phyloP scores from a whole-genome alignment of 2,888 invertebrate genomes.

The Lamellibrachia satsuma region DNA sequence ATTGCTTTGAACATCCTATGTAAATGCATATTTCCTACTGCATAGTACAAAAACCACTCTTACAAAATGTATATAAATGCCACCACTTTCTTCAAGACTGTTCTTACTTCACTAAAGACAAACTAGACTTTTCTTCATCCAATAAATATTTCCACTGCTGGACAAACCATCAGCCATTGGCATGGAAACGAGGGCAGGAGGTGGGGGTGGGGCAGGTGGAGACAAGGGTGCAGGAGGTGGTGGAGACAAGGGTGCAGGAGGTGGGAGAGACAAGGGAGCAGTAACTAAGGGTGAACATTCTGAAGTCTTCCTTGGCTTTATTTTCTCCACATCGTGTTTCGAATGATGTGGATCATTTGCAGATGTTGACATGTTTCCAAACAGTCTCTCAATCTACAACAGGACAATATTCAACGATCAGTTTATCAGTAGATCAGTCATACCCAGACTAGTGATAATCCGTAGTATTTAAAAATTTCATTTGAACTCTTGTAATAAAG shows the following conservation, averaged over 20 bases:
- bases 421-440: not conserved
- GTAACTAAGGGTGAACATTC: not conserved
- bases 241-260: constrained; percentile 26
- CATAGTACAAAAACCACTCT: not conserved
- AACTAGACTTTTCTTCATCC: constrained; percentile 28
- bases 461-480: too few species aligned
- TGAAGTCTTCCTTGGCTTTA: constrained; percentile 17
- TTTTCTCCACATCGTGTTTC: not conserved
- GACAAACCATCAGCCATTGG: constrained; percentile 13
- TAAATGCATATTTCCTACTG: not conserved
- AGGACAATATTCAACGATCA: not conserved
- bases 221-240: constrained; percentile 28
- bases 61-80: not conserved
- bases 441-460: too few species aligned
- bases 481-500: too few species aligned
- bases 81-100: not conserved
- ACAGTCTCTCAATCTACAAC: not conserved
- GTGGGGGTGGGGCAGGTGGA: not conserved
- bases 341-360: not conserved
- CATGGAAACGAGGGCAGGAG: not conserved
- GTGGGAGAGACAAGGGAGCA: constrained; percentile 9
- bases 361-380: constrained; percentile 20
- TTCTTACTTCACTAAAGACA: not conserved
- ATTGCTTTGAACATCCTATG: not conserved
- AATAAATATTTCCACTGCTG: constrained; percentile 18